These are phyloP conservation scores for Heliconius congener DNA, from an alignment of 1,140 invertebrate genomes.

Conservation along the genomic window DNA sequence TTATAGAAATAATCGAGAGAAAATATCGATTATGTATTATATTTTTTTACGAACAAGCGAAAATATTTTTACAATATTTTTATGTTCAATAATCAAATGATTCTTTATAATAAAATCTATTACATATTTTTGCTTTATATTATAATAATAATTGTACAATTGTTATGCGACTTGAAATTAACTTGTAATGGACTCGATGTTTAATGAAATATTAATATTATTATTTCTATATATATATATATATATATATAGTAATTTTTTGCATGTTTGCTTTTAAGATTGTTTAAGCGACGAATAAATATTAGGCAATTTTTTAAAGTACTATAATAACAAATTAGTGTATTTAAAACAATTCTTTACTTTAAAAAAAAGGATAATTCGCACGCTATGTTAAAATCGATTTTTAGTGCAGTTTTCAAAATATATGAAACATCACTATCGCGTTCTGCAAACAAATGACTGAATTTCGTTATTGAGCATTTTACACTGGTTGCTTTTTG, in stretches of 20 bases:
- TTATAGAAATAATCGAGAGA: background rate
- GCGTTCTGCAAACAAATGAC: conserved; percentile 19
- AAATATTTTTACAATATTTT: background rate
- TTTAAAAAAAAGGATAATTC: background rate
- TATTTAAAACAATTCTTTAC: background rate
- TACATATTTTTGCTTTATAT: background rate
- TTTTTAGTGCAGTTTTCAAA: background rate
- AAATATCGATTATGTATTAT: background rate
- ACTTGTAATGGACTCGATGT: background rate
- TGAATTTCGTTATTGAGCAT: conserved; percentile 38
- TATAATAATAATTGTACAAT: conserved; percentile 12
- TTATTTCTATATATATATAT: background rate
- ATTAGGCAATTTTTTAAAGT: conserved; percentile 2
- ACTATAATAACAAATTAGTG: background rate
- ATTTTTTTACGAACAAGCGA: background rate
- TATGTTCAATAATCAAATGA: background rate
- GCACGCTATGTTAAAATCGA: background rate
- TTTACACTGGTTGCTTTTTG: conserved; percentile 39
- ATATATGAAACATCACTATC: background rate
- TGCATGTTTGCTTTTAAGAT: background rate
- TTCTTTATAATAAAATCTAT: background rate
- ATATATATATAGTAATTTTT: background rate
- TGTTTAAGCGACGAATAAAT: background rate
- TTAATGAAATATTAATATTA: background rate
- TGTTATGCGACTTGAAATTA: background rate